These are phyloP conservation scores for Gallirallus australis DNA, from an alignment of 2,797 vertebrate species.

Conservation along the genomic window DNA sequence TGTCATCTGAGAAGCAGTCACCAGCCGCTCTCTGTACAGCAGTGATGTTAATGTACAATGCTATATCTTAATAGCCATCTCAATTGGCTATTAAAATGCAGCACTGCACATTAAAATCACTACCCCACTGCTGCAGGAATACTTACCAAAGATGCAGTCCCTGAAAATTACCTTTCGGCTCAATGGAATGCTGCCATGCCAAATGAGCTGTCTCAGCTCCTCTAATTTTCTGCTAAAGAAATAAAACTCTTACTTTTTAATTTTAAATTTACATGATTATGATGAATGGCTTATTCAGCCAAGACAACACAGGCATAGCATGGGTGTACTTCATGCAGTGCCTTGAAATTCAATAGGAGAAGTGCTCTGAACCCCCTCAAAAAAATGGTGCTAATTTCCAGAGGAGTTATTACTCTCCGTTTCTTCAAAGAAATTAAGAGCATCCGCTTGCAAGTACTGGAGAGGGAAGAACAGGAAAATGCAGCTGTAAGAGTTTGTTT, in stretches of 20 bases:
- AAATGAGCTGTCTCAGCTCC: constrained; percentile 8
- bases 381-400: neutral
- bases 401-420: neutral
- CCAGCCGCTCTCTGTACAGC: neutral
- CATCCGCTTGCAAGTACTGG: neutral
- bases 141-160: constrained; percentile 7
- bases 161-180: constrained; percentile 44
- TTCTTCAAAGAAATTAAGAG: neutral
- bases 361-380: neutral
- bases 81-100: constrained; percentile 61
- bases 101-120: constrained; percentile 47
- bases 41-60: constrained; percentile 29
- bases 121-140: constrained; percentile 15
- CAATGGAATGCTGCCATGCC: constrained; percentile 5
- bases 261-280: constrained; percentile 11
- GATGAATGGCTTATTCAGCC: neutral
- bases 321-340: neutral
- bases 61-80: constrained; percentile 57
- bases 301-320: neutral
- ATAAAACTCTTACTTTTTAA: constrained; percentile 17
- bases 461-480: neutral
- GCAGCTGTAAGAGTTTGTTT: neutral
- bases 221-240: constrained; percentile 39
- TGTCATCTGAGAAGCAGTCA: neutral
- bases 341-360: neutral